Conservation (phyloP, 2,113 vertebrate genomes). For the Anthoscopus minutus region DNA sequence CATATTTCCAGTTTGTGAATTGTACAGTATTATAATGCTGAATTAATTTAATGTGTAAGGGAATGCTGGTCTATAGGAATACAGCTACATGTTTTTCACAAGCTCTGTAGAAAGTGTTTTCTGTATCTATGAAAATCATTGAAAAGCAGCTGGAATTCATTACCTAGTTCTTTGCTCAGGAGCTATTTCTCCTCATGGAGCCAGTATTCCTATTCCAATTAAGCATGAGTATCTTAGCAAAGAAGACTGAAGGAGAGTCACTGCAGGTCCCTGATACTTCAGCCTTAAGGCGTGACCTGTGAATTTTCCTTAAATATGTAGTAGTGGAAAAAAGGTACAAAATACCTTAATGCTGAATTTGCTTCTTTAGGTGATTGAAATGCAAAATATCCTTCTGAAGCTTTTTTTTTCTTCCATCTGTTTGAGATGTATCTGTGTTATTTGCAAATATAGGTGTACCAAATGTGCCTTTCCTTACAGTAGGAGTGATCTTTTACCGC, state of each 20-base stretch:
- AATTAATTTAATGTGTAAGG: neutral
- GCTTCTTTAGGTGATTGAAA: neutral
- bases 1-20: neutral
- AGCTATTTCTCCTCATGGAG: neutral
- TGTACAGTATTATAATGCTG: neutral
- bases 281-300: neutral
- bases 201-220: neutral
- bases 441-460: neutral
- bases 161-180: neutral
- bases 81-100: neutral
- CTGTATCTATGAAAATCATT: neutral
- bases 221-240: neutral
- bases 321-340: neutral
- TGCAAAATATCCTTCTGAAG: neutral
- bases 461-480: neutral
- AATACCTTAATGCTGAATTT: neutral
- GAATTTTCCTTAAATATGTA: neutral
- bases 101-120: neutral
- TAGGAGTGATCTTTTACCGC: neutral
- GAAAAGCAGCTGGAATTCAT: neutral
- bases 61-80: neutral
- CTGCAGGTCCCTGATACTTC: neutral
- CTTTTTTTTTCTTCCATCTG: neutral
- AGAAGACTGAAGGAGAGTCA: neutral
- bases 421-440: neutral